Evolutionary conservation across 2,888 invertebrate genomes (phyloP).

Genomic region (Melanophora roralis): DNA sequence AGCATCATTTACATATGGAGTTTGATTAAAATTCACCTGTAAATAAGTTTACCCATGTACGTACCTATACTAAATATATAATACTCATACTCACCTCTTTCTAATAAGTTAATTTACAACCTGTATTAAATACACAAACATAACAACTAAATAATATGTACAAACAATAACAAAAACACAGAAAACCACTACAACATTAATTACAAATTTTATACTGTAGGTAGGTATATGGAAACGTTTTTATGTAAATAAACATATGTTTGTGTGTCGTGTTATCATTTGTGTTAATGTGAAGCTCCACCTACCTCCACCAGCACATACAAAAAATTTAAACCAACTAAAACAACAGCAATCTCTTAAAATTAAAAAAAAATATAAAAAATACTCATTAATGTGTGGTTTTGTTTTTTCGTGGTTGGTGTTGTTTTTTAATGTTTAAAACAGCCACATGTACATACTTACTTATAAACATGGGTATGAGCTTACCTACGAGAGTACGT

Average conservation of each 20-base stretch:
- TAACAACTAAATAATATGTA: neutral
- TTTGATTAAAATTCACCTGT: conserved; percentile 3
- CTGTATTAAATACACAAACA: conserved; percentile 24
- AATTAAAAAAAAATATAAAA: conserved; percentile 29
- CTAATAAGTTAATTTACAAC: conserved; percentile 62
- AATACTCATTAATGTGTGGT: conserved; percentile 60
- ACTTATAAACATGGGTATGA: neutral
- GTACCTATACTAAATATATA: conserved; percentile 19
- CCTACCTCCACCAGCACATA: conserved; percentile 54
- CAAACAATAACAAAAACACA: conserved; percentile 14
- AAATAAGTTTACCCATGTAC: conserved; percentile 28
- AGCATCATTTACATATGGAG: too few relatives aligned
- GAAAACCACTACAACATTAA: neutral
- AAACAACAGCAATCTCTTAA: conserved; percentile 34
- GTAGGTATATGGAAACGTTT: neutral
- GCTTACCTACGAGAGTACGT: neutral
- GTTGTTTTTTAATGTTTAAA: conserved; percentile 28
- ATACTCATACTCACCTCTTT: conserved; percentile 36
- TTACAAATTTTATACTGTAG: conserved; percentile 2
- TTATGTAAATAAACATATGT: neutral
- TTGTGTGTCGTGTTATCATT: conserved; percentile 37
- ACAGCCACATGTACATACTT: neutral
- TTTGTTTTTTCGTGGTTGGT: conserved; percentile 44
- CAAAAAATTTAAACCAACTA: conserved; percentile 13
- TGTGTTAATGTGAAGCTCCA: conserved; percentile 58